Conservation (phyloP, 2,113 vertebrate species). For the Apodemus sylvaticus region DNA sequence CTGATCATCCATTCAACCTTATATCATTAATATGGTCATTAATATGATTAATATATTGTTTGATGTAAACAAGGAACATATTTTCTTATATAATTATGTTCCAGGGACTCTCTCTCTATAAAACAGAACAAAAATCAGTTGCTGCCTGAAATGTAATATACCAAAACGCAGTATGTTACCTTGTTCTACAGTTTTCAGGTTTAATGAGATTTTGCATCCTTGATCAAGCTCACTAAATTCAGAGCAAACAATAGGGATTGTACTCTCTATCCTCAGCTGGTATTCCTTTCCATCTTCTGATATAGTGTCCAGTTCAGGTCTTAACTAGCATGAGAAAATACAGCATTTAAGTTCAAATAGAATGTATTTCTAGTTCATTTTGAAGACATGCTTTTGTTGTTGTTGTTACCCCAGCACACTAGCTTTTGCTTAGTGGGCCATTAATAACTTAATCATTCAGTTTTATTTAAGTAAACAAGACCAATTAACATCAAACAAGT, state of each 20-base stretch:
- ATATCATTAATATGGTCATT: neutral
- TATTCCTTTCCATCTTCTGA: conserved; percentile 91
- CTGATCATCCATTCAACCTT: neutral
- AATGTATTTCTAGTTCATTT: conserved; percentile 27
- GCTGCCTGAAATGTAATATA: neutral
- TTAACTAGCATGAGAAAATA: conserved; percentile 84
- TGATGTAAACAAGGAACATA: neutral
- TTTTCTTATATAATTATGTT: neutral
- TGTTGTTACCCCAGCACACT: neutral
- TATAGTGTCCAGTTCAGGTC: conserved; percentile 85
- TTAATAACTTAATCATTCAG: neutral
- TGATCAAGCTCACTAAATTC: conserved; percentile 78
- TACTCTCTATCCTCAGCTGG: conserved; percentile 89
- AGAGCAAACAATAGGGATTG: conserved; percentile 90
- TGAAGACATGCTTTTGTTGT: neutral
- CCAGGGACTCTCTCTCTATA: neutral
- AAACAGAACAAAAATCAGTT: neutral
- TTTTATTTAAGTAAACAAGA: neutral
- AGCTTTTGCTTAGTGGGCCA: neutral
- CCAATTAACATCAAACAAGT: neutral
- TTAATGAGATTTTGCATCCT: conserved; percentile 88
- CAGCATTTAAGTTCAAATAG: neutral
- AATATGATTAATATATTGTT: neutral
- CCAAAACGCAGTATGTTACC: conserved; percentile 81
- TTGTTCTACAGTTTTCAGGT: conserved; percentile 86